phyloP scores from a whole-genome alignment of 2,797 vertebrate genomes.

The Lagocephalus sceleratus region DNA sequence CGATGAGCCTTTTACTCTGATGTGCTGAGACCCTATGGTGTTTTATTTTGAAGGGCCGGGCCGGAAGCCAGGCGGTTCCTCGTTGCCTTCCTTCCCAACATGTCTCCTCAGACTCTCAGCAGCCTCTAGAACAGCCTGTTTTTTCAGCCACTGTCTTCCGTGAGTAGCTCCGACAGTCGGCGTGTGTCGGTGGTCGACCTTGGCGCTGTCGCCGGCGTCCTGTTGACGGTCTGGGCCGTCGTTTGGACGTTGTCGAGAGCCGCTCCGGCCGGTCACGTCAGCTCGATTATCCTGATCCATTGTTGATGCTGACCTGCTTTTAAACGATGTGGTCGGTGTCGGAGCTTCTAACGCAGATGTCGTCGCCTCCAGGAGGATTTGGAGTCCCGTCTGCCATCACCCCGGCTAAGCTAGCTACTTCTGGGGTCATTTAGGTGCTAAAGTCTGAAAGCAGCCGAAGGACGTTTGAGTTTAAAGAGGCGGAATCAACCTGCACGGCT shows the following conservation, averaged over 20 bases:
- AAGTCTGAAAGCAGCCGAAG: too few species aligned
- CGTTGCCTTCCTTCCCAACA: conserved; percentile 27
- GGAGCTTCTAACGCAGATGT: conserved; percentile 19
- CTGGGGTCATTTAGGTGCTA: neutral
- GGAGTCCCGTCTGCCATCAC: neutral
- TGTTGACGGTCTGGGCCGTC: conserved; percentile 2
- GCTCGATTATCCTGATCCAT: conserved; percentile 12
- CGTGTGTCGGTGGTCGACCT: neutral
- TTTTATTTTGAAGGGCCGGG: conserved; percentile 6
- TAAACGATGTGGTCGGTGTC: conserved; percentile 13
- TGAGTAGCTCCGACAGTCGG: conserved; percentile 24
- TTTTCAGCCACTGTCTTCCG: conserved; percentile 33
- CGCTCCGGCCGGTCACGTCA: conserved; percentile 10
- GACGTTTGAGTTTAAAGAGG: too few species aligned
- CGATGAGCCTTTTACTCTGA: rapidly evolving
- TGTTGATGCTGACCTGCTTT: conserved; percentile 48
- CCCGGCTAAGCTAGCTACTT: conserved; percentile 1
- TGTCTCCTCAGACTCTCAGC: conserved; percentile 46
- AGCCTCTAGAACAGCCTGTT: conserved; percentile 41
- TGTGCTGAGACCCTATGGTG: neutral
- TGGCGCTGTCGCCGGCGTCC: rapidly evolving
- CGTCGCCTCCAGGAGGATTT: too few species aligned
- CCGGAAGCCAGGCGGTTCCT: neutral
- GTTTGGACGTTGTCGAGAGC: conserved; percentile 3
- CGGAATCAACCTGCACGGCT: too few species aligned